phyloP scores from a whole-genome alignment of 2,113 vertebrate species.

The Morone chrysops region DNA sequence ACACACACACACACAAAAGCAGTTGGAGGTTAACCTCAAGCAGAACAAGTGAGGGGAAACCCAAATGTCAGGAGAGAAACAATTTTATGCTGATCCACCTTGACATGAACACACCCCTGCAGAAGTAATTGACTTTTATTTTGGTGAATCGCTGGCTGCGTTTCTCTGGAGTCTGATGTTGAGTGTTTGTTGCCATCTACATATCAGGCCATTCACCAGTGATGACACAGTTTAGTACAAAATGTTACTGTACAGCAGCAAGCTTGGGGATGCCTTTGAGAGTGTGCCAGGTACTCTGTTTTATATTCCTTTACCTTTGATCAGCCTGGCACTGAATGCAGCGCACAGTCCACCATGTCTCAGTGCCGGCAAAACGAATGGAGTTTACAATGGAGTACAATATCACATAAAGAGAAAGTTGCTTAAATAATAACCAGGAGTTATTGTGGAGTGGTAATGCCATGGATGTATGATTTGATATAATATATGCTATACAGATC shows the following conservation, averaged over 20 bases:
- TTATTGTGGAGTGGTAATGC: not conserved
- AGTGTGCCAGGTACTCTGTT: constrained; percentile 1
- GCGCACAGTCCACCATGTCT: not conserved
- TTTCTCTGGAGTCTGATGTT: constrained; percentile 43
- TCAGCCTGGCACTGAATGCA: constrained; percentile 1
- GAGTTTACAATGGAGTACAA: not conserved
- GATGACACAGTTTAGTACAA: constrained; percentile 23
- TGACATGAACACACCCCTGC: constrained; percentile 43
- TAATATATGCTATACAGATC: too few relatives aligned
- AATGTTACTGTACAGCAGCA: constrained; percentile 2
- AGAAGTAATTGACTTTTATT: constrained; percentile 66
- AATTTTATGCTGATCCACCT: constrained; percentile 53
- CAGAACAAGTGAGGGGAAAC: constrained; percentile 27
- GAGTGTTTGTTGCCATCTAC: constrained; percentile 57
- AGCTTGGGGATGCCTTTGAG: not conserved
- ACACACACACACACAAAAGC: not conserved
- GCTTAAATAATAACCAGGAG: not conserved
- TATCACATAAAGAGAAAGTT: not conserved
- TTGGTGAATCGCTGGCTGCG: constrained; percentile 24
- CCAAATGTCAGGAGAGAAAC: constrained; percentile 55
- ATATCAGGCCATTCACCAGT: constrained; percentile 36
- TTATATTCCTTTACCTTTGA: constrained; percentile 14
- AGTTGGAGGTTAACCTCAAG: constrained; percentile 22
- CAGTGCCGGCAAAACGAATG: not conserved
- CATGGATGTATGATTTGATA: too few relatives aligned